These are phyloP conservation scores for Pemphredon lugubris DNA, from an alignment of 2,888 invertebrate species.

Conservation along the genomic window DNA sequence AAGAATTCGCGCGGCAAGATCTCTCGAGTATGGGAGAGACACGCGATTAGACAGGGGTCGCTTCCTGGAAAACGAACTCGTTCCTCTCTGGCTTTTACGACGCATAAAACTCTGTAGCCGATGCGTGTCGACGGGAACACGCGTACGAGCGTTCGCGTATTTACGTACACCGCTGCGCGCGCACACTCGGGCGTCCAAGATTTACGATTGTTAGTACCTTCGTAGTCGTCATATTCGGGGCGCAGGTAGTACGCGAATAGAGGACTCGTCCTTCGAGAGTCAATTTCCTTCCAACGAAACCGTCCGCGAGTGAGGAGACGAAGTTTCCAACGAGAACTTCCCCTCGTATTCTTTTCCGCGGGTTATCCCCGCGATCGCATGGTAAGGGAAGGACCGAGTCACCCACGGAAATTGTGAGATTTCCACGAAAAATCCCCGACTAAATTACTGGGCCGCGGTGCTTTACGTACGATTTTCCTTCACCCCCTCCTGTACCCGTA, in stretches of 20 bases:
- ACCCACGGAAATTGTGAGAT: slow-evolving; percentile 33
- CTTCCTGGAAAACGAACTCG: slow-evolving; percentile 39
- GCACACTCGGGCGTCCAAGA: background rate
- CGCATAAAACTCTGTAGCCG: slow-evolving; percentile 63
- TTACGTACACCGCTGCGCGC: background rate
- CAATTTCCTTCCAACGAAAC: slow-evolving; percentile 66
- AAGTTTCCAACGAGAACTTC: slow-evolving; percentile 38
- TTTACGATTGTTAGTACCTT: slow-evolving; percentile 44
- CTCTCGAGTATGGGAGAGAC: background rate
- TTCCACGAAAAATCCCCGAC: slow-evolving; percentile 37
- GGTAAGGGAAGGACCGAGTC: slow-evolving; percentile 34
- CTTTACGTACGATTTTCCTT: slow-evolving; percentile 8
- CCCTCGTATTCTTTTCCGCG: slow-evolving; percentile 12
- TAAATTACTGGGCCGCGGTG: slow-evolving; percentile 31
- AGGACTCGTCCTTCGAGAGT: slow-evolving; percentile 57
- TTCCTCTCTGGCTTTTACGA: slow-evolving; percentile 65
- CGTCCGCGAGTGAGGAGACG: slow-evolving; percentile 25
- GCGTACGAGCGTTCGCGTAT: slow-evolving; percentile 1
- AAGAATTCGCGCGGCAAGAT: too few species aligned
- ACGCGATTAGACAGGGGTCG: slow-evolving; percentile 2
- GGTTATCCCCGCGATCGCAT: slow-evolving; percentile 40
- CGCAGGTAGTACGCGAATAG: slow-evolving; percentile 29
- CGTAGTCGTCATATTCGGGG: slow-evolving; percentile 49
- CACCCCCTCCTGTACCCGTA: slow-evolving; percentile 2
- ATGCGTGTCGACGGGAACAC: slow-evolving; percentile 50